phyloP scores from a whole-genome alignment of 2,797 vertebrate genomes.

The Muscicapa comitata region DNA sequence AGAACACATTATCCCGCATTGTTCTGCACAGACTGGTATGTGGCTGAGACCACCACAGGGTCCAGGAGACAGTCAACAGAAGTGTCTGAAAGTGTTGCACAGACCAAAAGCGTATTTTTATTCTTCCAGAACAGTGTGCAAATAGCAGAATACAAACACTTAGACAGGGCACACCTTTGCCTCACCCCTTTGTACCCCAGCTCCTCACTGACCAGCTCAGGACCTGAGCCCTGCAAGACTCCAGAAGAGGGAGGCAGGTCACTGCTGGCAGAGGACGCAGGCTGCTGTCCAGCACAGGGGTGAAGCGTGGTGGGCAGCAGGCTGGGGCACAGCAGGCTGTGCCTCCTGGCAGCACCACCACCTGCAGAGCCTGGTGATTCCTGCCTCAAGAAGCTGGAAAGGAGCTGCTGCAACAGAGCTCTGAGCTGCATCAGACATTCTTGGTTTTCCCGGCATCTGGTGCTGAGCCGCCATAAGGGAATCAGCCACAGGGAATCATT shows the following conservation, averaged over 20 bases:
- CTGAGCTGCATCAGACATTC: accelerated
- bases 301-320: accelerated
- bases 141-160: not conserved
- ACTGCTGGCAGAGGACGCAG: not conserved
- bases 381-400: not conserved
- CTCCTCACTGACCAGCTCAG: not conserved
- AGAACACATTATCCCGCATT: not conserved
- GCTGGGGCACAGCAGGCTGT: not conserved
- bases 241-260: not conserved
- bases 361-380: not conserved
- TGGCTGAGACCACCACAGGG: not conserved
- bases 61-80: not conserved
- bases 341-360: not conserved
- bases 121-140: not conserved
- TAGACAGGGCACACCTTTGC: not conserved
- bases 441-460: not conserved
- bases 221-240: not conserved
- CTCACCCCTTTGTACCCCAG: not conserved
- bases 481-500: not conserved
- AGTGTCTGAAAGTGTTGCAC: not conserved
- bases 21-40: not conserved
- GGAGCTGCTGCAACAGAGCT: not conserved
- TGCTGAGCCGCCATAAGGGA: not conserved
- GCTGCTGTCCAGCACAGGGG: not conserved
- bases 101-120: not conserved